Conservation (phyloP, 2,888 invertebrate genomes). For the Schrankia costaestrigalis region DNA sequence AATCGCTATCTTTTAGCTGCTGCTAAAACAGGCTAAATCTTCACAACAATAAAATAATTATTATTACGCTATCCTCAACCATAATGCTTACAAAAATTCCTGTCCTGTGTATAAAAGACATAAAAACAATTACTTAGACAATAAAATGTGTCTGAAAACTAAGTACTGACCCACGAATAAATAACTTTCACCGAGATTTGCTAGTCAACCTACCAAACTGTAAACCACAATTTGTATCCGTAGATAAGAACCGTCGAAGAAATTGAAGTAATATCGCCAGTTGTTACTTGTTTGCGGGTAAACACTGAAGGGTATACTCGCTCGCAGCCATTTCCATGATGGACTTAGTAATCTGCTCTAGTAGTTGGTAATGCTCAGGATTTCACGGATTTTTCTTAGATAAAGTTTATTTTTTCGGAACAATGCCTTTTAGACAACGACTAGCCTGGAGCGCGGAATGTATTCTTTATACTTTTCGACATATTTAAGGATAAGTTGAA, state of each 20-base stretch:
- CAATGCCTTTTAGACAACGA: constrained; percentile 22
- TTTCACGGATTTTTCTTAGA: constrained; percentile 28
- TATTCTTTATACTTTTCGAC: constrained; percentile 5
- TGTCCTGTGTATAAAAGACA: too few relatives aligned
- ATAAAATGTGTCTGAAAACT: too few relatives aligned
- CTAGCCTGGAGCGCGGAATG: constrained; percentile 8
- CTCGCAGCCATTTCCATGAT: constrained; percentile 44
- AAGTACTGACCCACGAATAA: not conserved
- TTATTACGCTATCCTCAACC: too few relatives aligned
- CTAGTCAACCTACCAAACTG: constrained; percentile 10
- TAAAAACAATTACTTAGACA: too few relatives aligned
- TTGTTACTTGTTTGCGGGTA: constrained; percentile 55
- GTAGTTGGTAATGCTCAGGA: constrained; percentile 36
- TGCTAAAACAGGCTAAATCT: too few relatives aligned
- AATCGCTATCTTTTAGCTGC: too few relatives aligned
- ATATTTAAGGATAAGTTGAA: not conserved
- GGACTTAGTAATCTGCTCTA: constrained; percentile 49
- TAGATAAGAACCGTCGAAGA: constrained; percentile 58
- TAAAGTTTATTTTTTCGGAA: constrained; percentile 32
- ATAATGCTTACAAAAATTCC: too few relatives aligned
- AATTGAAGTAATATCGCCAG: constrained; percentile 61
- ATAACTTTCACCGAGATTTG: not conserved
- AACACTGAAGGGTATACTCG: constrained; percentile 42
- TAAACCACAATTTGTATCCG: constrained; percentile 36
- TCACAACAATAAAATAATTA: too few relatives aligned